Conservation (phyloP, 2,888 invertebrate genomes). For the Dastarcus helophoroides region DNA sequence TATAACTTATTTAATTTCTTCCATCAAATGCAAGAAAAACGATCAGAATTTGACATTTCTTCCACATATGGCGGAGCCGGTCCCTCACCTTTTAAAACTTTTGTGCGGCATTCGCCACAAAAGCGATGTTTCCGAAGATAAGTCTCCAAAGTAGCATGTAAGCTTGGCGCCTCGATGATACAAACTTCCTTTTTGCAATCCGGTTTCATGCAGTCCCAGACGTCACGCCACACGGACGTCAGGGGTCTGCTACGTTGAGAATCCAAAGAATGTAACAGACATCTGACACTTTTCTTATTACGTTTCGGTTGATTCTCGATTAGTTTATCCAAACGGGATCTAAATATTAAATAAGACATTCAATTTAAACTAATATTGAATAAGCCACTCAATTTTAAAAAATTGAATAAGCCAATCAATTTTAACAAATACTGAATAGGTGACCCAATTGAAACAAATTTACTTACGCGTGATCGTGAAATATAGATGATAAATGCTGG, state of each 20-base stretch:
- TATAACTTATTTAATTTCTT: too few species aligned
- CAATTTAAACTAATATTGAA: neutral
- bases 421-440: neutral
- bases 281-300: slow-evolving; percentile 80
- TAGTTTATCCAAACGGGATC: slow-evolving; percentile 63
- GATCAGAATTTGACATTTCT: too few species aligned
- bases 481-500: slow-evolving; percentile 68
- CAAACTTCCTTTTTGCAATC: slow-evolving; percentile 76
- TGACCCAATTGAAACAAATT: neutral
- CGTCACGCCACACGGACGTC: slow-evolving; percentile 66
- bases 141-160: slow-evolving; percentile 77
- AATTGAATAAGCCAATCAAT: neutral
- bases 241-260: slow-evolving; percentile 66
- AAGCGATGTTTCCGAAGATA: slow-evolving; percentile 90
- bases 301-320: slow-evolving; percentile 70
- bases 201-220: slow-evolving; percentile 75
- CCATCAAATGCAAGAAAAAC: too few species aligned
- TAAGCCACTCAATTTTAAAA: slow-evolving; percentile 16
- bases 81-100: slow-evolving; percentile 51
- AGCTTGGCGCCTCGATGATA: slow-evolving; percentile 71
- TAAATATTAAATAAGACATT: slow-evolving; percentile 26
- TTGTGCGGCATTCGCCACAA: slow-evolving; percentile 86
- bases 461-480: slow-evolving; percentile 76
- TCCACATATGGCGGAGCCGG: too few species aligned
- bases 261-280: slow-evolving; percentile 81